Conservation (phyloP, 2,113 vertebrate genomes). For the Poecile atricapillus region DNA sequence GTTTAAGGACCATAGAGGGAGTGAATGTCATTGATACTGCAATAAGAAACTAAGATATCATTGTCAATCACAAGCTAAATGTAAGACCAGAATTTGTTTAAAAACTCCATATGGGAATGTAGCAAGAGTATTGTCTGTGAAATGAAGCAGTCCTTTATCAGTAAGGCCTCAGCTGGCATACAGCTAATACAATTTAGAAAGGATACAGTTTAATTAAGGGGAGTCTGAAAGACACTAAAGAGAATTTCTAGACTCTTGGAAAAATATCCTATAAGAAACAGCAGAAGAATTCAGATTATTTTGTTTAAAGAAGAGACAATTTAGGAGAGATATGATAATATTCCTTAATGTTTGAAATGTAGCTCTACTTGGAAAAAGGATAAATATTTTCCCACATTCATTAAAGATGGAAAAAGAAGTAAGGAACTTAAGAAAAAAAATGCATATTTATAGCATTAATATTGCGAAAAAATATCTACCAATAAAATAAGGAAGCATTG, state of each 20-base stretch:
- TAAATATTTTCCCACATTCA: neutral
- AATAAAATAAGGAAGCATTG: neutral
- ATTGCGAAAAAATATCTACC: neutral
- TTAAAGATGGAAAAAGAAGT: neutral
- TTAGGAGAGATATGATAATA: neutral
- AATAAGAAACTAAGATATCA: neutral
- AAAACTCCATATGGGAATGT: neutral
- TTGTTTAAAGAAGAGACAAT: neutral
- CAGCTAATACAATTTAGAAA: neutral
- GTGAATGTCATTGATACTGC: neutral
- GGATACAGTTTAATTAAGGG: neutral
- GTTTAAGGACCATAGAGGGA: neutral
- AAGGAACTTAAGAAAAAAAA: neutral
- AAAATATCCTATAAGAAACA: neutral
- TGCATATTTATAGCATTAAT: neutral
- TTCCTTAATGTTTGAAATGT: neutral
- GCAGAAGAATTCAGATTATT: neutral
- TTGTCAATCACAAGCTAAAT: neutral
- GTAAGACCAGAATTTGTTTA: neutral
- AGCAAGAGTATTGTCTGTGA: neutral
- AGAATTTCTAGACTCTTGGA: neutral
- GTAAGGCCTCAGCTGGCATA: neutral
- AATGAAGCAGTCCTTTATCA: neutral
- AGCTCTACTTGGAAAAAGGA: neutral
- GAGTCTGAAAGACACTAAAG: neutral